A percentile compares a stretch with the other conserved stretches of the same genome.
Evolutionary conservation across 1,140 invertebrate species (phyloP).

Genomic region (Armadillidium nasatum): DNA sequence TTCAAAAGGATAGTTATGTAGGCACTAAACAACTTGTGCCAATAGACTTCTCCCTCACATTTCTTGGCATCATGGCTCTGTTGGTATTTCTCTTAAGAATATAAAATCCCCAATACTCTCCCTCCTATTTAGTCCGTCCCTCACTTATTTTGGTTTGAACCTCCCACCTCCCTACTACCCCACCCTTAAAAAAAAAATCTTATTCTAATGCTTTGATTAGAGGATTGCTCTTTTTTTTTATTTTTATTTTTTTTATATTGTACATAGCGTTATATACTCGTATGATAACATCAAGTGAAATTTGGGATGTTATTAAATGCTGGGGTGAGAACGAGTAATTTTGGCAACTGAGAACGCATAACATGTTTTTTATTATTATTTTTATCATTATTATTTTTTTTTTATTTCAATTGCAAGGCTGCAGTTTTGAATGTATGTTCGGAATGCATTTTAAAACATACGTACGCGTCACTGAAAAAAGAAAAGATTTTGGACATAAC

Average conservation of each 20-base stretch:
- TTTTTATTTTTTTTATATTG: background rate
- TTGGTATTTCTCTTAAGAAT: background rate
- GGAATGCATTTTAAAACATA: too few species aligned
- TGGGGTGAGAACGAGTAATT: too few species aligned
- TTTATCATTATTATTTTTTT: background rate
- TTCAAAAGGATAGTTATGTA: slow-evolving; percentile 5
- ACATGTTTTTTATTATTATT: background rate
- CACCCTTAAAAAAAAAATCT: background rate
- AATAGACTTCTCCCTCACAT: background rate
- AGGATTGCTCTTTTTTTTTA: background rate
- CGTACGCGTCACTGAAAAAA: too few species aligned
- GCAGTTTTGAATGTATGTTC: too few species aligned
- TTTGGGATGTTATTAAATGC: too few species aligned
- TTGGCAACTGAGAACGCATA: background rate
- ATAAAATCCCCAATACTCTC: too few species aligned
- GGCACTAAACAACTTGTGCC: background rate
- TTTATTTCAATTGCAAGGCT: background rate
- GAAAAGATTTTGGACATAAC: background rate
- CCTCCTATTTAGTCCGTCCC: background rate
- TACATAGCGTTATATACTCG: background rate
- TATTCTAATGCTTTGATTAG: background rate
- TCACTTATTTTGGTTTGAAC: background rate
- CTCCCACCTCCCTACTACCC: background rate
- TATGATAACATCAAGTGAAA: too few species aligned
- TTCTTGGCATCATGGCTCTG: background rate